Conservation (phyloP, 2,797 vertebrate species). For the Coilia nasus region DNA sequence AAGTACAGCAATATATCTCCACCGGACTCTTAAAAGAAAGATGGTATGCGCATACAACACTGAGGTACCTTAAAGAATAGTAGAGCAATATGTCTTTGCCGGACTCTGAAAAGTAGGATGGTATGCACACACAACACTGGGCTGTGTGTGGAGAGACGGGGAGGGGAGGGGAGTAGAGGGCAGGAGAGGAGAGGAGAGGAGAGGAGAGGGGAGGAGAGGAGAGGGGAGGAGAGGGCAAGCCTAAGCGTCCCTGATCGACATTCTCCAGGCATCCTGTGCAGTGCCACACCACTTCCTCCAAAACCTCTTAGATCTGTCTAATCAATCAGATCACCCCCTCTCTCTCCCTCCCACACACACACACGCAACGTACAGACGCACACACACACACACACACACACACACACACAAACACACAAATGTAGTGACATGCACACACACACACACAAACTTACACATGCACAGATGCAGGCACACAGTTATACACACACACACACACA, state of each 20-base stretch:
- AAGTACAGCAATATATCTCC: not conserved
- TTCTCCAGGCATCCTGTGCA: constrained; percentile 39
- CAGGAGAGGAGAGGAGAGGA: too few relatives aligned
- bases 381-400: not conserved
- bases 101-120: too few relatives aligned
- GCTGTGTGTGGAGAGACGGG: too few relatives aligned
- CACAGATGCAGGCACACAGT: too few relatives aligned
- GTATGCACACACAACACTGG: too few relatives aligned
- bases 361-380: not conserved
- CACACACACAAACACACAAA: not conserved
- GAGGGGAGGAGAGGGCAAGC: not conserved
- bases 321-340: constrained; percentile 15
- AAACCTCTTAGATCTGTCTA: constrained; percentile 23
- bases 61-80: too few relatives aligned
- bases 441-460: too few relatives aligned
- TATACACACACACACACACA: too few relatives aligned
- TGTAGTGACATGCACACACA: too few relatives aligned
- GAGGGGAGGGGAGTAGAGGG: too few relatives aligned
- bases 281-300: not conserved
- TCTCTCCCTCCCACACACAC: not conserved
- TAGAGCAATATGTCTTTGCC: too few relatives aligned
- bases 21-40: not conserved
- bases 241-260: constrained; percentile 7
- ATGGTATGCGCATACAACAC: not conserved
- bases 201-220: too few relatives aligned